A percentile compares a stretch with the other conserved stretches of the same genome.
Evolutionary conservation across 2,113 vertebrate genomes (phyloP).

Genomic region (Arenaria interpres): DNA sequence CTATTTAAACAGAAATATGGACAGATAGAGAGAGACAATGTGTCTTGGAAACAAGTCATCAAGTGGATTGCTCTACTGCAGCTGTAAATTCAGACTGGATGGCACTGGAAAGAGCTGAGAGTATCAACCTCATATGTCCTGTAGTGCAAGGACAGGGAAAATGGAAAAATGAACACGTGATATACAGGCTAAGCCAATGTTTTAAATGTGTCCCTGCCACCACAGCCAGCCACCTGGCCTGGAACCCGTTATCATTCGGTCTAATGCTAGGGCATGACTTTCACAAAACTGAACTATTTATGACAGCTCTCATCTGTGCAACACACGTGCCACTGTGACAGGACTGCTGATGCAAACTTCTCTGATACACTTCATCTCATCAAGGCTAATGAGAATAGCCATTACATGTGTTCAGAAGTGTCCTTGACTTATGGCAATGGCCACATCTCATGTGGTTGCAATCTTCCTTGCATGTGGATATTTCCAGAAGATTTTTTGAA

Average conservation of each 20-base stretch:
- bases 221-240: not conserved
- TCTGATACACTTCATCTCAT: not conserved
- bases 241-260: not conserved
- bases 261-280: not conserved
- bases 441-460: not conserved
- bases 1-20: not conserved
- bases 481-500: not conserved
- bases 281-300: not conserved
- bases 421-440: not conserved
- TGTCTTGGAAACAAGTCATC: not conserved
- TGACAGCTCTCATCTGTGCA: not conserved
- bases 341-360: rapidly evolving
- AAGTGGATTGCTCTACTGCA: not conserved
- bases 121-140: not conserved
- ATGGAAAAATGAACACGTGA: not conserved
- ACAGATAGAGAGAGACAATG: not conserved
- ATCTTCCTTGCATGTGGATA: not conserved
- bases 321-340: not conserved
- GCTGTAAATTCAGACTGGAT: not conserved
- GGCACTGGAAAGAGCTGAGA: not conserved
- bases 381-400: not conserved
- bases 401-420: not conserved
- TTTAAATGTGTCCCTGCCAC: not conserved
- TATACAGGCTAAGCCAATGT: not conserved
- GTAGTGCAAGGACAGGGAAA: not conserved